phyloP scores from a whole-genome alignment of 1,140 invertebrate species.

The Amphibalanus amphitrite region DNA sequence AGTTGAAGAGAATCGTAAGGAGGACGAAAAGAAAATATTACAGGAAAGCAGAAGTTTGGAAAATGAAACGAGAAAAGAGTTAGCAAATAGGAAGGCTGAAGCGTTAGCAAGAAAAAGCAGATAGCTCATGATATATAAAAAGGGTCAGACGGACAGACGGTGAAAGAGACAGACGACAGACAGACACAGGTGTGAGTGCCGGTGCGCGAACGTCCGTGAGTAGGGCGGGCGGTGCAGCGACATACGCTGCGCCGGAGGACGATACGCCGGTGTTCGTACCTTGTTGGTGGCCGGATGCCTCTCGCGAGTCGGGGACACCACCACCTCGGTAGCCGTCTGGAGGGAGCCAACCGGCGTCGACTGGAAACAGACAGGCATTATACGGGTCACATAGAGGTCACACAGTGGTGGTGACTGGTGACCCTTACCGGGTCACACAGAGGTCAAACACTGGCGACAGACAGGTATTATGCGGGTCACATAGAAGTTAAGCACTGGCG shows the following conservation, averaged over 20 bases:
- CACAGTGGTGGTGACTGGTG: no score
- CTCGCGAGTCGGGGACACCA: slow-evolving; percentile 74
- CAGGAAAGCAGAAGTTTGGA: background rate
- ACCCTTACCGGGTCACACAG: no score
- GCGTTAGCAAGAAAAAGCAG: background rate
- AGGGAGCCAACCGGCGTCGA: slow-evolving; percentile 78
- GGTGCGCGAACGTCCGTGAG: no score
- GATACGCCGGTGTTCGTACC: no score
- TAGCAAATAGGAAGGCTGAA: background rate
- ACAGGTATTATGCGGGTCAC: no score
- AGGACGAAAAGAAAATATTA: background rate
- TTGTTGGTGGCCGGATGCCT: slow-evolving; percentile 57
- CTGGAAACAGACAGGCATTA: slow-evolving; percentile 32
- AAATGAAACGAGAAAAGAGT: background rate
- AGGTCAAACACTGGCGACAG: no score
- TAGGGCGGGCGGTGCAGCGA: no score
- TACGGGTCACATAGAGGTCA: no score
- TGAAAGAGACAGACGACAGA: slow-evolving; percentile 17
- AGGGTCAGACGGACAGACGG: background rate
- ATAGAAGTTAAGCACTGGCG: no score
- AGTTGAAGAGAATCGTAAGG: background rate
- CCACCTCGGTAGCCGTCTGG: slow-evolving; percentile 65
- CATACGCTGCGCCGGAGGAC: no score
- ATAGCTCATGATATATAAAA: background rate
- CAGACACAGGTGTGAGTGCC: no score